Conservation (phyloP, 2,888 invertebrate species). For the Meteorus cinctellus region DNA sequence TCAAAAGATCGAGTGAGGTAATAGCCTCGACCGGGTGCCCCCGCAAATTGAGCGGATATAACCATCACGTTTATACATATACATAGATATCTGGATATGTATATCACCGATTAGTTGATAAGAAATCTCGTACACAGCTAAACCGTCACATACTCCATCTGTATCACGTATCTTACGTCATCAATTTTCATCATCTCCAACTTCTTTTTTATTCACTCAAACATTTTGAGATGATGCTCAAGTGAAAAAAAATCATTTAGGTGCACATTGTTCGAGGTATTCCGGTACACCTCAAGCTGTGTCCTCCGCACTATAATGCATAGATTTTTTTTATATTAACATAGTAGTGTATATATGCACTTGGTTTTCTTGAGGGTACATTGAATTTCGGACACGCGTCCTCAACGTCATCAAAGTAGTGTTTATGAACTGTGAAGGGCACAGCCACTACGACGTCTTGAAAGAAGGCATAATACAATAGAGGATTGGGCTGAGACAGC, state of each 20-base stretch:
- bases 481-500: slow-evolving; percentile 32
- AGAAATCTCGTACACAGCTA: slow-evolving; percentile 21
- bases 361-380: not conserved
- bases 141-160: slow-evolving; percentile 18
- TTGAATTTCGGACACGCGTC: slow-evolving; percentile 18
- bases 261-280: not conserved
- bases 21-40: slow-evolving; percentile 59
- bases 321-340: not conserved
- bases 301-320: not conserved
- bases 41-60: slow-evolving; percentile 46
- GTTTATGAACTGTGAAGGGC: slow-evolving; percentile 2
- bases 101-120: slow-evolving; percentile 14
- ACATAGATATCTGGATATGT: not conserved
- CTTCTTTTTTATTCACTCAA: slow-evolving; percentile 3
- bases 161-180: not conserved
- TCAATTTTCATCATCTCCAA: slow-evolving; percentile 7
- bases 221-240: not conserved
- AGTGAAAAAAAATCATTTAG: slow-evolving; percentile 2
- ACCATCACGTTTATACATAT: slow-evolving; percentile 32
- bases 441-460: slow-evolving; percentile 1
- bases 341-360: not conserved
- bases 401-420: not conserved
- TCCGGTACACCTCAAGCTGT: not conserved
- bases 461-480: not conserved
- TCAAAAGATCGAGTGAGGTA: slow-evolving; percentile 68